Percentiles rank a stretch among this genome's conserved stretches.
These are phyloP conservation scores for Plecturocebus donacophilus DNA, from an alignment of 2,113 vertebrate species.

Conservation along the genomic window DNA sequence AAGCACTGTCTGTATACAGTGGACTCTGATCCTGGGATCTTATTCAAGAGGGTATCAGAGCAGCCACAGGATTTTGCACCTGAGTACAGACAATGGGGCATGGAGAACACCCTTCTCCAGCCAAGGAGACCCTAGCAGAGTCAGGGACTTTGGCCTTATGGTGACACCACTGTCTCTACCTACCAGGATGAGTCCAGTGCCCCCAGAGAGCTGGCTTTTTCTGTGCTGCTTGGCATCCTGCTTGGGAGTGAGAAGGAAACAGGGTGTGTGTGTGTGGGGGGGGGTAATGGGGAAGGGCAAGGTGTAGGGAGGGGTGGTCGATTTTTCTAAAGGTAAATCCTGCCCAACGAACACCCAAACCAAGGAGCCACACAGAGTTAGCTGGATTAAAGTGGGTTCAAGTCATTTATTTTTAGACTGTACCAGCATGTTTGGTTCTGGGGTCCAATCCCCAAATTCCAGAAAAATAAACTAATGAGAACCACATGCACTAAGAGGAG, in stretches of 20 bases:
- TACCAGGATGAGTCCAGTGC: background rate
- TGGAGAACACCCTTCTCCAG: background rate
- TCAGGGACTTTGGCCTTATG: background rate
- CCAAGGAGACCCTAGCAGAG: background rate
- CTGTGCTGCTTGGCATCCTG: background rate
- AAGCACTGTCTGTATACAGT: background rate
- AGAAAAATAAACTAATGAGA: conserved; percentile 73
- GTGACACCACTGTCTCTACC: background rate
- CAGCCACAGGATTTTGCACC: background rate
- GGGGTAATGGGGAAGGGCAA: background rate
- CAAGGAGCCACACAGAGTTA: conserved; percentile 75
- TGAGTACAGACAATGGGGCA: background rate
- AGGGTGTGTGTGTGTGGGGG: background rate
- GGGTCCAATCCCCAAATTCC: conserved; percentile 72
- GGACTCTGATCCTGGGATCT: background rate
- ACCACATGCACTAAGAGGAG: conserved; percentile 71
- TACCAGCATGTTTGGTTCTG: conserved; percentile 73
- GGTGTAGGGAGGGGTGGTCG: background rate
- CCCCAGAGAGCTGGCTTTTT: background rate
- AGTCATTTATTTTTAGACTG: conserved; percentile 75
- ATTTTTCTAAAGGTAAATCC: conserved; percentile 21
- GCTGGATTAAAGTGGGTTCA: conserved; percentile 62
- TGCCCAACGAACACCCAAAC: conserved; percentile 59
- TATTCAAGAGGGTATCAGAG: background rate
- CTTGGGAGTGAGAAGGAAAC: background rate